A percentile compares a stretch with the other conserved stretches of the same genome.
Evolutionary conservation across 2,888 invertebrate species (phyloP).

Genomic region (Prosopocoilus inquinatus): DNA sequence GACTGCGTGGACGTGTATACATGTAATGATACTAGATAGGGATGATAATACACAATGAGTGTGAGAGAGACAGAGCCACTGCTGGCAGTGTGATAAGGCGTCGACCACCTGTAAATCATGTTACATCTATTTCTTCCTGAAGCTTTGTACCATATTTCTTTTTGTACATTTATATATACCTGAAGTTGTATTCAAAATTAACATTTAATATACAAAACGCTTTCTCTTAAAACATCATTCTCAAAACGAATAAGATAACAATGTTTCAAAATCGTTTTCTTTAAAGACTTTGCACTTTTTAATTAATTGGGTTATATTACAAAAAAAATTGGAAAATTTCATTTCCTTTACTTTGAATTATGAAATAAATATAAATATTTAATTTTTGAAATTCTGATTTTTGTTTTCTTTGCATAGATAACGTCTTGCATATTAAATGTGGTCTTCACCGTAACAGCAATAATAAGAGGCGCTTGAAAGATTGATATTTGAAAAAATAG

Average conservation of each 20-base stretch:
- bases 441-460: neutral
- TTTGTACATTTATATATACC: slow-evolving; percentile 42
- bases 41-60: slow-evolving; percentile 27
- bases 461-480: slow-evolving; percentile 8
- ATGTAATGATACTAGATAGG: slow-evolving; percentile 31
- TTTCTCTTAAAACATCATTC: too few species aligned
- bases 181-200: slow-evolving; percentile 23
- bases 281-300: too few species aligned
- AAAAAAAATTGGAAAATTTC: too few species aligned
- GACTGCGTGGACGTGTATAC: slow-evolving; percentile 15
- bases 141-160: slow-evolving; percentile 49
- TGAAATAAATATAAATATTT: neutral
- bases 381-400: neutral
- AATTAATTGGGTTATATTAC: too few species aligned
- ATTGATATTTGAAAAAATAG: slow-evolving; percentile 3
- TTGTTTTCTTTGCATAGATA: neutral
- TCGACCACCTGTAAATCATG: slow-evolving; percentile 22
- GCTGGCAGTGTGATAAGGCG: slow-evolving; percentile 45
- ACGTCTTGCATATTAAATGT: slow-evolving; percentile 1
- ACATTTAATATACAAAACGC: slow-evolving; percentile 8
- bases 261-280: too few species aligned
- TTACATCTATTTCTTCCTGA: slow-evolving; percentile 30
- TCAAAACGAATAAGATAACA: too few species aligned
- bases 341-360: too few species aligned
- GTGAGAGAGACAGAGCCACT: slow-evolving; percentile 48